These are phyloP conservation scores for Lota lota DNA, from an alignment of 2,113 vertebrate species.

Conservation along the genomic window DNA sequence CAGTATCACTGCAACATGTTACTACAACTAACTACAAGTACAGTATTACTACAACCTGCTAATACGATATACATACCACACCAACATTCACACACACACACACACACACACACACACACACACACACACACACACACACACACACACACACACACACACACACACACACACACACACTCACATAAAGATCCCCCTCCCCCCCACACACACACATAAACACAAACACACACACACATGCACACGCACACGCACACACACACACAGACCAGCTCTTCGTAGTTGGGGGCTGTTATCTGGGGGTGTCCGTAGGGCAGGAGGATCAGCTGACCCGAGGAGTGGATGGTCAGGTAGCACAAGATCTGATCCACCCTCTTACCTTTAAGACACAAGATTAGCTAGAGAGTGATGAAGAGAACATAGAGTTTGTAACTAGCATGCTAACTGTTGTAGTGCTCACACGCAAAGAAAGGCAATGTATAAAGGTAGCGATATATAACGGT, in stretches of 20 bases:
- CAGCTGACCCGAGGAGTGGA: slow-evolving; percentile 72
- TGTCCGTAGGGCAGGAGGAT: slow-evolving; percentile 73
- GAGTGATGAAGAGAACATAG: too few relatives aligned
- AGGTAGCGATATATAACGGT: too few relatives aligned
- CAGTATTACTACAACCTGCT: too few relatives aligned
- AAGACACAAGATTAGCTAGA: not conserved
- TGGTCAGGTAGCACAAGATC: slow-evolving; percentile 72
- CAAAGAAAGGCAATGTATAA: too few relatives aligned
- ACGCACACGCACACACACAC: slow-evolving; percentile 1
- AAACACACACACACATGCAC: too few relatives aligned
- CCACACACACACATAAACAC: too few relatives aligned
- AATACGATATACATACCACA: not conserved
- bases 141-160: not conserved
- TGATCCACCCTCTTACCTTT: slow-evolving; percentile 36
- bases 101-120: not conserved
- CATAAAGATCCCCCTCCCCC: too few relatives aligned
- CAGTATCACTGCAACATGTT: too few relatives aligned
- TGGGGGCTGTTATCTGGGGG: slow-evolving; percentile 62
- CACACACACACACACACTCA: not conserved
- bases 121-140: not conserved
- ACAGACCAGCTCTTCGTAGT: slow-evolving; percentile 70
- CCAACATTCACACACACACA: not conserved
- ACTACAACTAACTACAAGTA: too few relatives aligned
- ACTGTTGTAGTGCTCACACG: too few relatives aligned
- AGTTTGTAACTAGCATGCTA: too few relatives aligned